Percentiles rank a stretch among this genome's conserved stretches.
These are phyloP conservation scores for Euproctis similis DNA, from an alignment of 2,888 invertebrate genomes.

Conservation along the genomic window DNA sequence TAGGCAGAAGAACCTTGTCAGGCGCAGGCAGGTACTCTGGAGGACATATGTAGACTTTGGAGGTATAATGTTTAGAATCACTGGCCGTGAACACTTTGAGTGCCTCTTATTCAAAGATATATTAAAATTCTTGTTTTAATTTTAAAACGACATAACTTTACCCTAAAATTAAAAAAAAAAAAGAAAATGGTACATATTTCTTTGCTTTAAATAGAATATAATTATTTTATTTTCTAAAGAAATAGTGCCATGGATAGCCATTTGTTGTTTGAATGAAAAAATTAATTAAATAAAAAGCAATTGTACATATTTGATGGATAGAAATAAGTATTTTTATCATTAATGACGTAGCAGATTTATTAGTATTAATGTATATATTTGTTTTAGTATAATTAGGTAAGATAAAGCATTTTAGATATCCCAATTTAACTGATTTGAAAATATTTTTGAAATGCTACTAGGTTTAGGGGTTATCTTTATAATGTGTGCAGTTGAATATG, in stretches of 20 bases:
- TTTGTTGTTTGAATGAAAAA: too few species aligned
- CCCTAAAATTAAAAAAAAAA: too few species aligned
- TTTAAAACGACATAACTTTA: not conserved
- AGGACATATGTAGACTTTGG: too few species aligned
- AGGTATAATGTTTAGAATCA: too few species aligned
- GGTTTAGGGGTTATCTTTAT: conserved; percentile 14
- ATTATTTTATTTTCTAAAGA: conserved; percentile 53
- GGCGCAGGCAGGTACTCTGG: too few species aligned
- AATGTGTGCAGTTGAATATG: conserved; percentile 64
- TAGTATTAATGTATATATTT: too few species aligned
- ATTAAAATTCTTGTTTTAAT: too few species aligned
- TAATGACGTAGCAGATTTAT: conserved; percentile 27
- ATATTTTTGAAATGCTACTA: conserved; percentile 46
- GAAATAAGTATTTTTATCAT: conserved; percentile 43
- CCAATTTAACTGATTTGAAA: conserved; percentile 37
- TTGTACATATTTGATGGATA: conserved; percentile 57
- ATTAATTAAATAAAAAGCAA: conserved; percentile 50
- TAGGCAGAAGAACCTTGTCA: too few species aligned
- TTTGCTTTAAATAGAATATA: conserved; percentile 42
- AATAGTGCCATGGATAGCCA: conserved; percentile 61
- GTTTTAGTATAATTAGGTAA: conserved; percentile 38
- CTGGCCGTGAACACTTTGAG: too few species aligned
- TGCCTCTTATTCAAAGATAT: too few species aligned
- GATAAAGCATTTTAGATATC: conserved; percentile 33
- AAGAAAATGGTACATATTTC: conserved; percentile 53